phyloP scores from a whole-genome alignment of 2,797 vertebrate genomes.

The Lithobates sylvaticus region DNA sequence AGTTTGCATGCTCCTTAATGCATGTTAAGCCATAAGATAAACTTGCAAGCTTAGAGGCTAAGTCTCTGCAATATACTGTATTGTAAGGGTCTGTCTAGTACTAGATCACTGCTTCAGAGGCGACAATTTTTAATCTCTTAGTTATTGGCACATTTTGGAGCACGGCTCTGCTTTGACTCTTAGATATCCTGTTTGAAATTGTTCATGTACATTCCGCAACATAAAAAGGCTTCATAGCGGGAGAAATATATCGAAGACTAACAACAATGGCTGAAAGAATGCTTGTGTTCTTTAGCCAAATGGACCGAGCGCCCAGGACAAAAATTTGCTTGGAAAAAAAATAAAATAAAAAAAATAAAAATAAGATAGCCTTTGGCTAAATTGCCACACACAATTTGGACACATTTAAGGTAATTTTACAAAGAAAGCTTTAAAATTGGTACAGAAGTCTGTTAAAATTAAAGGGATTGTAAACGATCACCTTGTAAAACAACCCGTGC shows the following conservation, averaged over 20 bases:
- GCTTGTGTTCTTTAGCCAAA: conserved; percentile 48
- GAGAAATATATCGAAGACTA: conserved; percentile 21
- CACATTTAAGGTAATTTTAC: conserved; percentile 18
- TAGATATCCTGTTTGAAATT: conserved; percentile 39
- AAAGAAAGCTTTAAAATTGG: background rate
- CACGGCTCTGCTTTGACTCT: conserved; percentile 16
- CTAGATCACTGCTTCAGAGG: background rate
- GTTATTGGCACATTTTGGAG: conserved; percentile 2
- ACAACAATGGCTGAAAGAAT: conserved; percentile 41
- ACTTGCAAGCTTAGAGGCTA: background rate
- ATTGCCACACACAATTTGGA: background rate
- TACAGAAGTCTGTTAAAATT: background rate
- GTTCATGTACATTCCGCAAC: conserved; percentile 11
- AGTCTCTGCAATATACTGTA: background rate
- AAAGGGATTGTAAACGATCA: no score
- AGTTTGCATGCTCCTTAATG: conserved; percentile 14
- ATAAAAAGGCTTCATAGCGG: conserved; percentile 8
- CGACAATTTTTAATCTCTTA: background rate
- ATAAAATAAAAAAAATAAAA: no score
- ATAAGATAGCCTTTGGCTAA: conserved; percentile 23
- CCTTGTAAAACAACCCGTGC: no score
- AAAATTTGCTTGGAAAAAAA: background rate
- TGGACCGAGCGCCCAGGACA: background rate
- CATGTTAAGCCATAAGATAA: conserved; percentile 17
- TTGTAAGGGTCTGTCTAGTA: background rate